These are phyloP conservation scores for Scaptomyza polygonia DNA, from an alignment of 2,888 invertebrate species.

Conservation along the genomic window DNA sequence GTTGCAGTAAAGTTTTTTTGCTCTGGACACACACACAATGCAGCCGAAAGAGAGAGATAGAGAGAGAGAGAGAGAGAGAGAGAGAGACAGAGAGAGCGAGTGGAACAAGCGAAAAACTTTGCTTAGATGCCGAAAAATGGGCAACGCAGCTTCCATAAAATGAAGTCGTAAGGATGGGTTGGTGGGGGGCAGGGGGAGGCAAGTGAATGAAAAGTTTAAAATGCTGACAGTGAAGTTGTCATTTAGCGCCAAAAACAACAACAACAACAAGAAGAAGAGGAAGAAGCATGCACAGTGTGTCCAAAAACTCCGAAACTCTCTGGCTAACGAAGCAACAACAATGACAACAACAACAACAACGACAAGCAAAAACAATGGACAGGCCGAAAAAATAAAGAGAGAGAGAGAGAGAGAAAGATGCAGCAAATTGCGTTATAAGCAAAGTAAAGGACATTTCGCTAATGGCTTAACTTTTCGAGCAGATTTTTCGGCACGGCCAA, in stretches of 20 bases:
- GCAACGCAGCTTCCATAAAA: conserved; percentile 33
- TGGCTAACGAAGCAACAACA: conserved; percentile 66
- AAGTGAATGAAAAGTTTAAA: conserved; percentile 63
- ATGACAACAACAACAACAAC: conserved; percentile 21
- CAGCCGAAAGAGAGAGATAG: conserved; percentile 15
- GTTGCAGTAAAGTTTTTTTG: conserved; percentile 61
- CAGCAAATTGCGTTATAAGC: conserved; percentile 77
- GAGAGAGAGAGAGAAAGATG: conserved; percentile 42
- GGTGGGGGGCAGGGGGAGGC: too few species aligned
- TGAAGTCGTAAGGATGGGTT: not conserved
- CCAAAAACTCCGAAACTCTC: conserved; percentile 44
- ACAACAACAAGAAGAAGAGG: too few species aligned
- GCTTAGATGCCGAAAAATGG: conserved; percentile 62
- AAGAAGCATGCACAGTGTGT: conserved; percentile 61
- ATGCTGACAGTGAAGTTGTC: conserved; percentile 76
- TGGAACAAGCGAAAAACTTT: conserved; percentile 56
- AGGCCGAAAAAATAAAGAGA: conserved; percentile 18
- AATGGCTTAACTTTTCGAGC: conserved; percentile 76
- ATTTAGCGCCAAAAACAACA: conserved; percentile 59
- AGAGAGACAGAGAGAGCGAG: conserved; percentile 13
- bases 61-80: not conserved
- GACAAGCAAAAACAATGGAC: conserved; percentile 52
- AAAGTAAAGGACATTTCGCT: conserved; percentile 78
- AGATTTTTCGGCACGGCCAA: conserved; percentile 43
- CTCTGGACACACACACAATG: conserved; percentile 46